These are phyloP conservation scores for Lasioglossum lativentre DNA, from an alignment of 2,888 invertebrate genomes.

Conservation along the genomic window DNA sequence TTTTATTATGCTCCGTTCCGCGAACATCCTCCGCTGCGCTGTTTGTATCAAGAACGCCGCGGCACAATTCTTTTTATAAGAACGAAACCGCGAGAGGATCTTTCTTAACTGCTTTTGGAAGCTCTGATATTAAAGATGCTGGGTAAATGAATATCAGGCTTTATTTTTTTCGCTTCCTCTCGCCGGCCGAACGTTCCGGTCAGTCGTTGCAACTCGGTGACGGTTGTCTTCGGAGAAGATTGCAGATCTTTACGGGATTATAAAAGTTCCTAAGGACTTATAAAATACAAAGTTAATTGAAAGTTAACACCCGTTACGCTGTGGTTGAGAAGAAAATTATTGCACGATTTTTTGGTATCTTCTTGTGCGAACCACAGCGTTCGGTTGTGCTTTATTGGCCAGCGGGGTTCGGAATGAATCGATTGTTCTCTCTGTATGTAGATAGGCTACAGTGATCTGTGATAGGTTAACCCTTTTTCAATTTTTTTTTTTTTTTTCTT, in stretches of 20 bases:
- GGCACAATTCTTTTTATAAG: not conserved
- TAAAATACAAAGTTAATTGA: not conserved
- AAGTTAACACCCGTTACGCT: not conserved
- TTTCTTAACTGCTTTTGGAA: not conserved
- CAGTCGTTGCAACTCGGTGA: not conserved
- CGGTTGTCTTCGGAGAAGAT: not conserved
- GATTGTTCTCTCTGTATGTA: not conserved
- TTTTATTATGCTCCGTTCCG: not conserved
- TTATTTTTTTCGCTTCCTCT: not conserved
- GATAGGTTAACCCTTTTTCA: not conserved
- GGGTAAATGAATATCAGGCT: not conserved
- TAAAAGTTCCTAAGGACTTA: not conserved
- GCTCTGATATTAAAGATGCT: not conserved
- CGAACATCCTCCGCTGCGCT: not conserved
- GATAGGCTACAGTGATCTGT: not conserved
- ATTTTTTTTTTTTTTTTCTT: too few relatives aligned
- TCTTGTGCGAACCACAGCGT: not conserved
- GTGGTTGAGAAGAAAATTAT: not conserved
- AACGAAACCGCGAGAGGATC: not conserved
- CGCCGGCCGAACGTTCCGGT: not conserved
- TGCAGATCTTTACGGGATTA: not conserved
- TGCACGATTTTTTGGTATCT: not conserved
- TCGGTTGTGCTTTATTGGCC: not conserved
- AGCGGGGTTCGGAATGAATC: not conserved
- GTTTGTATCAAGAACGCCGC: not conserved